Base-by-base conservation (phyloP, 2,888 invertebrate genomes). In the Lutraria lutraria region DNA sequence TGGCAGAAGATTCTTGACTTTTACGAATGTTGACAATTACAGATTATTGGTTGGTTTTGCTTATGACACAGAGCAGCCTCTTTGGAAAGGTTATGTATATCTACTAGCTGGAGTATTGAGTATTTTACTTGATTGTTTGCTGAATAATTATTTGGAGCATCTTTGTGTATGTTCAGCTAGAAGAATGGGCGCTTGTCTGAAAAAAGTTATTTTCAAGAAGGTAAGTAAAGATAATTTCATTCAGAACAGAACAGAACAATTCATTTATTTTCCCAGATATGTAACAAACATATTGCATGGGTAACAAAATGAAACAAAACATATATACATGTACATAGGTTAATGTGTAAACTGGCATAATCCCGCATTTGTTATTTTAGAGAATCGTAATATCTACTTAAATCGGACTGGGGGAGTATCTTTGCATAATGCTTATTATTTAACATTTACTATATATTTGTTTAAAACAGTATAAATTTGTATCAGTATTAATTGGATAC, bases 201-300 rank as follows among this genome's bases (percentile, higher is more conserved):
- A 98, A 19, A 98, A 98, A 93, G 98, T 98, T 84, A 98, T 99
- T 94, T 99, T 99, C 96, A 97, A 98, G 89, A 99, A 99, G 97
- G 96, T 96, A 88, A 56, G 34, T n/a, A 25, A 10, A 68, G 12
- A 68, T 25, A 19, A 12, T 56, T 16, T 12, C 3, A 2, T 43
- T 43, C 56, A 16, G 15, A 53, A 53, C 15, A 53, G 15, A 53
- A 53, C 53, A 53, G 53, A 53, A 53, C 15, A 53, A 53, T 12
- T 12, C 53, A 53, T 8, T 53, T 53, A 53, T 15, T 12, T 8
- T 12, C 53, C n/a, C n/a, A n/a, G n/a, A n/a, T n/a, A n/a, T n/a
- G n/a, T n/a, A n/a, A n/a, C n/a, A n/a, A n/a, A n/a, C n/a, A n/a
- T n/a, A n/a, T n/a, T n/a, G n/a, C n/a, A n/a, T n/a, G n/a, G n/a